Percentiles rank a stretch among this genome's conserved stretches.
These are phyloP conservation scores for Lampris incognitus DNA, from an alignment of 2,113 vertebrate species.

Conservation along the genomic window DNA sequence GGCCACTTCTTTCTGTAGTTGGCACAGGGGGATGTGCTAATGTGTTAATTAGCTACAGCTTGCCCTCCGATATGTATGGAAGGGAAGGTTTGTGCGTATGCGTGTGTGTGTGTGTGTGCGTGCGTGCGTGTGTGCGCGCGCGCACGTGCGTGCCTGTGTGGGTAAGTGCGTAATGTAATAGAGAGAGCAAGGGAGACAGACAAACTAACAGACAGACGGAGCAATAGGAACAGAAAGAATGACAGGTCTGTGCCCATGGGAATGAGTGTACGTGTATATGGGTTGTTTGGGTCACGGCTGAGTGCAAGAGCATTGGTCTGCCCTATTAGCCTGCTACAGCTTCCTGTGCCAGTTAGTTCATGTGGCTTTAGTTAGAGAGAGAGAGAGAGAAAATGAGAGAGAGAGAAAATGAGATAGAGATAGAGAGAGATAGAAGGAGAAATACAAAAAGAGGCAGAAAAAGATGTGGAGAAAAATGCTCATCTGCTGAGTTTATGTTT, in stretches of 20 bases:
- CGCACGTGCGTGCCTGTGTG: too few relatives aligned
- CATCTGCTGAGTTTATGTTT: conserved; percentile 34
- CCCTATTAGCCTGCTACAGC: conserved; percentile 26
- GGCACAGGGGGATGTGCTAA: background rate
- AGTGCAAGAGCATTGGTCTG: conserved; percentile 32
- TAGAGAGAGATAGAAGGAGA: background rate
- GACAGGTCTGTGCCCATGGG: background rate
- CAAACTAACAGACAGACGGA: background rate
- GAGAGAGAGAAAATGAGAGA: conserved; percentile 17
- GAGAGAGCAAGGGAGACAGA: background rate
- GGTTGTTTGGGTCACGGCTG: conserved; percentile 29
- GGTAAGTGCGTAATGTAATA: background rate
- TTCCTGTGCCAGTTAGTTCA: conserved; percentile 56
- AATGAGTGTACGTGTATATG: background rate
- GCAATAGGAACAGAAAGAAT: background rate
- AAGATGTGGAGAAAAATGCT: conserved; percentile 25
- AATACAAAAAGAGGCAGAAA: conserved; percentile 5
- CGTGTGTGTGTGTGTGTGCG: background rate
- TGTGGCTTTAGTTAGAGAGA: conserved; percentile 64
- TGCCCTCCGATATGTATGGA: background rate
- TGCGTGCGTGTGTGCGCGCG: too few relatives aligned
- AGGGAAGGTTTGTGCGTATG: too few relatives aligned
- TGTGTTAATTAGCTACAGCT: conserved; percentile 13
- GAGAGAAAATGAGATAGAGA: conserved; percentile 24
- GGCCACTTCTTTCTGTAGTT: background rate